Percentiles rank a stretch among this genome's conserved stretches.
Evolutionary conservation across 2,888 invertebrate species (phyloP).

Genomic region (Tromatobia lineatoria): DNA sequence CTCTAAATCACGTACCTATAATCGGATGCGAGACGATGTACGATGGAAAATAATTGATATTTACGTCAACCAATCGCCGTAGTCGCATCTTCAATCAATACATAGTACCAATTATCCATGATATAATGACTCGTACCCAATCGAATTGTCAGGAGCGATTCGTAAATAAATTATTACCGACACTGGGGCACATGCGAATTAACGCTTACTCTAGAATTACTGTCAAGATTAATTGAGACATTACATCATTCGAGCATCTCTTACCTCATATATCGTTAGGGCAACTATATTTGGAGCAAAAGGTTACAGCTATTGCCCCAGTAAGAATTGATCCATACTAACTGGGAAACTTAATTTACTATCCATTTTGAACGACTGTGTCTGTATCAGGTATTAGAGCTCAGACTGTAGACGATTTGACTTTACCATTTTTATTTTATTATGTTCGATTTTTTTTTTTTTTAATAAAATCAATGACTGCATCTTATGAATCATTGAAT

Average conservation of each 20-base stretch:
- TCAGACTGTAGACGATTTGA: no score
- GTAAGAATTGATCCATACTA: no score
- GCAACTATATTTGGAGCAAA: not conserved
- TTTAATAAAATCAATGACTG: no score
- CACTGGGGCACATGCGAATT: slow-evolving; percentile 39
- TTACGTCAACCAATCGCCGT: slow-evolving; percentile 5
- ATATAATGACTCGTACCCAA: slow-evolving; percentile 37
- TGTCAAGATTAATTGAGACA: slow-evolving; percentile 46
- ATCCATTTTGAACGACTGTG: no score
- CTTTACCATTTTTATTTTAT: no score
- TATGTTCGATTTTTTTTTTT: no score
- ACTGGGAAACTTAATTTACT: no score
- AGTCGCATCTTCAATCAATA: slow-evolving; percentile 24
- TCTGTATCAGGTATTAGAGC: no score
- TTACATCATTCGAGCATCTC: slow-evolving; percentile 50
- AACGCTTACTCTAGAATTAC: slow-evolving; percentile 48
- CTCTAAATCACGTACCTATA: slow-evolving; percentile 16
- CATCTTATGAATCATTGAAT: no score
- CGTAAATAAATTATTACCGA: slow-evolving; percentile 59
- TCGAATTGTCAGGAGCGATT: slow-evolving; percentile 53
- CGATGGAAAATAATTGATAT: slow-evolving; percentile 47
- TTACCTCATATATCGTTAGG: slow-evolving; percentile 27
- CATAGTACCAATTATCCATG: slow-evolving; percentile 42
- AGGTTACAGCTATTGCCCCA: not conserved
- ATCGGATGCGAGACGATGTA: not conserved